Conservation (phyloP, 2,113 vertebrate genomes). For the Dascyllus trimaculatus region DNA sequence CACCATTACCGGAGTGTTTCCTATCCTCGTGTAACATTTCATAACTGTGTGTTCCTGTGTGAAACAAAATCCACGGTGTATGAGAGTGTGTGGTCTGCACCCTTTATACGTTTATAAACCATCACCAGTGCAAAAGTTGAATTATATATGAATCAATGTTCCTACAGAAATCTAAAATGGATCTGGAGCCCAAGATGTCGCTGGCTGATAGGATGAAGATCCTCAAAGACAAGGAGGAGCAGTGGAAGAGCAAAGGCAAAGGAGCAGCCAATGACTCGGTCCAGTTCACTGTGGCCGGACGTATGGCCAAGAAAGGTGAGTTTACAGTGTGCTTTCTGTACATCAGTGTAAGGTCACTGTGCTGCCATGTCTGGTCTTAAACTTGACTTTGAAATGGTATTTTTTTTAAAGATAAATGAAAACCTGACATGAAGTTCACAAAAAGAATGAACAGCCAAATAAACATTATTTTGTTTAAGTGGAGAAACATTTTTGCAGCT, state of each 20-base stretch:
- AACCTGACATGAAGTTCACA: too few relatives aligned
- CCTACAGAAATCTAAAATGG: conserved; percentile 75
- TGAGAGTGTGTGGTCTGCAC: neutral
- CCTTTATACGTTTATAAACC: too few relatives aligned
- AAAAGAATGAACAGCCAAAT: neutral
- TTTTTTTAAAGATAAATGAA: neutral
- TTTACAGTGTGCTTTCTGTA: neutral
- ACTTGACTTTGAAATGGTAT: neutral
- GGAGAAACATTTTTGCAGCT: neutral
- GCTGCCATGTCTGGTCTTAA: too few relatives aligned
- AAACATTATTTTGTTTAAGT: neutral
- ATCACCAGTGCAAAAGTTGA: neutral
- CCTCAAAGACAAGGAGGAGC: conserved; percentile 85
- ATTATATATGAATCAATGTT: conserved; percentile 10
- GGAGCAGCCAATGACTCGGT: conserved; percentile 86
- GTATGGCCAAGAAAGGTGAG: conserved; percentile 86
- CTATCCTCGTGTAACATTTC: neutral
- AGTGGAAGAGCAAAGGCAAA: conserved; percentile 85
- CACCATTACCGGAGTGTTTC: neutral
- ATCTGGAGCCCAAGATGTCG: conserved; percentile 78
- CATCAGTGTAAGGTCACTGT: neutral
- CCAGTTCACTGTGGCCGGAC: conserved; percentile 87
- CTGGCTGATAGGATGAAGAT: conserved; percentile 84
- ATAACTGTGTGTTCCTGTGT: neutral
- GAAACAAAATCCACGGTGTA: neutral